These are phyloP conservation scores for rabbit (Oryctolagus cuniculus) DNA, from an alignment of 2,113 vertebrate genomes.

Conservation along the genomic window mOryCun1.1 NC_091432.1:181550001-181550500, in stretches of 20 bases:
- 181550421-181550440: no score
- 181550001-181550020: constrained; percentile 60
- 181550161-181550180: neutral
- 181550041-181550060: constrained; percentile 61
- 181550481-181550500: no score
- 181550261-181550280: neutral
- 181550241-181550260: neutral
- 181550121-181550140: neutral
- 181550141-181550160: constrained; percentile 14
- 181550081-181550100: constrained; percentile 9
- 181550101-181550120: neutral
- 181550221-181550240: neutral
- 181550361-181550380: no score
- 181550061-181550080: constrained; percentile 53
- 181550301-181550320: neutral
- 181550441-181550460: no score
- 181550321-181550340: neutral
- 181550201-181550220: neutral
- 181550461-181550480: no score
- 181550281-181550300: neutral
- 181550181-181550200: neutral
- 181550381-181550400: no score
- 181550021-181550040: constrained; percentile 54
- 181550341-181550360: neutral
- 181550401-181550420: no score